A percentile compares a stretch with the other conserved stretches of the same genome.
Conservation (phyloP, 2,797 vertebrate species). For the Danio kyathit region DNA sequence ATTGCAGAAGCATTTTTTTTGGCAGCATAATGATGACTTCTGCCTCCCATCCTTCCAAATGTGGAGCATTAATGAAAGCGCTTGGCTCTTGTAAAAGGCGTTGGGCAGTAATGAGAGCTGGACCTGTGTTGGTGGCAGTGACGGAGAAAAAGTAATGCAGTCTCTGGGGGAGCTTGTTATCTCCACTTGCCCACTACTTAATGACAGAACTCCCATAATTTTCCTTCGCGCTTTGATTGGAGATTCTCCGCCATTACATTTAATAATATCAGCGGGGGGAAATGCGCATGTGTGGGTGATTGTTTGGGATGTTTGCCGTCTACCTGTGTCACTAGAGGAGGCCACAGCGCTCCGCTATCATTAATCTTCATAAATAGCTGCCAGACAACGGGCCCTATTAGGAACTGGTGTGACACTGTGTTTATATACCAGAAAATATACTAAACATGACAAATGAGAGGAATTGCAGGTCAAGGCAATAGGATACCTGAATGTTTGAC, state of each 20-base stretch:
- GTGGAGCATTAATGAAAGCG: slow-evolving; percentile 47
- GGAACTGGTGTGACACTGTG: slow-evolving; percentile 25
- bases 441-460: slow-evolving; percentile 49
- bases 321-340: slow-evolving; percentile 60
- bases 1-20: slow-evolving; percentile 4
- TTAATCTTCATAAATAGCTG: slow-evolving; percentile 56
- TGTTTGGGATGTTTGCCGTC: slow-evolving; percentile 54
- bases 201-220: slow-evolving; percentile 75
- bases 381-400: slow-evolving; percentile 47
- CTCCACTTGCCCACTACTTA: slow-evolving; percentile 68
- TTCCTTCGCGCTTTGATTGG: slow-evolving; percentile 69
- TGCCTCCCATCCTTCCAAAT: slow-evolving; percentile 34
- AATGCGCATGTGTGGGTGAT: slow-evolving; percentile 41
- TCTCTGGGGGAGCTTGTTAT: slow-evolving; percentile 71
- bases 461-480: background rate
- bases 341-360: slow-evolving; percentile 31
- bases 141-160: slow-evolving; percentile 59
- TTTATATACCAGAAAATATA: slow-evolving; percentile 31
- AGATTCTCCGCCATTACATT: slow-evolving; percentile 70
- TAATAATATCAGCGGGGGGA: slow-evolving; percentile 72
- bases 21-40: slow-evolving; percentile 51
- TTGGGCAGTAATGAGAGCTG: slow-evolving; percentile 58
- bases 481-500: slow-evolving; percentile 34
- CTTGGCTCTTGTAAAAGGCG: slow-evolving; percentile 41
- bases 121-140: slow-evolving; percentile 44